These are phyloP conservation scores for Epizoanthus rinbou DNA, from an alignment of 92 coral and sea anemone genomes.

Conservation along the genomic window DNA sequence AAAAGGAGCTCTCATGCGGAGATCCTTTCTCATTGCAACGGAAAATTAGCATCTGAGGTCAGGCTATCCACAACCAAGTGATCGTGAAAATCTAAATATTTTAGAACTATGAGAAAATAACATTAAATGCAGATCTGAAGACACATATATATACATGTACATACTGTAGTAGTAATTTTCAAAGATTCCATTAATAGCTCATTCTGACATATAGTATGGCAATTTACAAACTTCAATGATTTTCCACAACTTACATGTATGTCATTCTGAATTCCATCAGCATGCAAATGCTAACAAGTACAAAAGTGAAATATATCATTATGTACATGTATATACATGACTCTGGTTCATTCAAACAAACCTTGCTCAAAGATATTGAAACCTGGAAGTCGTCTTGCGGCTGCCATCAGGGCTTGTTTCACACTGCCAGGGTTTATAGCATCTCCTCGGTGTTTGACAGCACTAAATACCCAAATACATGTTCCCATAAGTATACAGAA, in stretches of 20 bases:
- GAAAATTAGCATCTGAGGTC: too few relatives aligned
- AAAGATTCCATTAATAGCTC: neutral
- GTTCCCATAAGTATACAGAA: neutral
- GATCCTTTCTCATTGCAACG: too few relatives aligned
- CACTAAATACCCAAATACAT: conserved; percentile 54
- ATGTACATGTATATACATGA: too few relatives aligned
- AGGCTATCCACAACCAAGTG: too few relatives aligned
- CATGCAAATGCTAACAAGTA: neutral
- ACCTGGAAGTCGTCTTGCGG: conserved; percentile 93
- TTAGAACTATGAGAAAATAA: too few relatives aligned
- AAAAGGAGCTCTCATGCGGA: too few relatives aligned
- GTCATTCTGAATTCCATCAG: too few relatives aligned
- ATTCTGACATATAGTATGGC: neutral
- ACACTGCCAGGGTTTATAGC: conserved; percentile 95
- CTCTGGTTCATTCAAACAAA: neutral
- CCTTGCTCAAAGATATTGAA: conserved; percentile 99
- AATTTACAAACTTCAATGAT: neutral
- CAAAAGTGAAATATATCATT: too few relatives aligned
- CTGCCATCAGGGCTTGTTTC: conserved; percentile 95
- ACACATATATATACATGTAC: too few relatives aligned
- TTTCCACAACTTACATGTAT: too few relatives aligned
- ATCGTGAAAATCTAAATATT: too few relatives aligned
- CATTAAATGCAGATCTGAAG: neutral
- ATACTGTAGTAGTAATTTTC: neutral
- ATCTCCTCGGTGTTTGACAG: conserved; percentile 92